phyloP scores from a whole-genome alignment of 2,888 invertebrate genomes.

The Drosophila nr. perissopoda region DNA sequence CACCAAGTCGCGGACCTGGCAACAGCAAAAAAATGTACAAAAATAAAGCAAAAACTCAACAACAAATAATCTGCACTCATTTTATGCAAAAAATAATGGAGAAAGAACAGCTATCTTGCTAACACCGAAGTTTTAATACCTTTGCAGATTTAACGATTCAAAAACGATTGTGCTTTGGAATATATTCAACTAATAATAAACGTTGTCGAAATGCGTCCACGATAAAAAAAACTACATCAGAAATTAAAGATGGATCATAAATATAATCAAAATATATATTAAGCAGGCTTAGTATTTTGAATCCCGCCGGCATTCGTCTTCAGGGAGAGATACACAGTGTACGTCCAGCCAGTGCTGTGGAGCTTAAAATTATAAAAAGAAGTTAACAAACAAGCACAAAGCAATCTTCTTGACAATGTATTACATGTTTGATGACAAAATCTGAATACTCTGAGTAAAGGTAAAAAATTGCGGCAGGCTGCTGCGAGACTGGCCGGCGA shows the following conservation, averaged over 20 bases:
- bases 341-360: neutral
- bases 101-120: neutral
- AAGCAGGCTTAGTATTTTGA: neutral
- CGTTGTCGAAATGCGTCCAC: neutral
- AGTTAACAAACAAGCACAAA: neutral
- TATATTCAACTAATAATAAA: neutral
- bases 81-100: constrained; percentile 45
- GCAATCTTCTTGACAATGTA: neutral
- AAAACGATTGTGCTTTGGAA: neutral
- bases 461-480: constrained; percentile 40
- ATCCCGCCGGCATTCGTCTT: neutral
- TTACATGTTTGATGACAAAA: neutral
- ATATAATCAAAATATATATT: neutral
- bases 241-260: neutral
- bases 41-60: constrained; percentile 8
- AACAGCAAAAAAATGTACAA: constrained; percentile 38
- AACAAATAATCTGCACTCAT: constrained; percentile 33
- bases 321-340: neutral
- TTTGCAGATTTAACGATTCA: neutral
- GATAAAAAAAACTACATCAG: neutral
- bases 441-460: neutral
- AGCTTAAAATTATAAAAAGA: neutral
- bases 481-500: constrained; percentile 36
- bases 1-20: constrained; percentile 47
- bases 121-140: neutral